phyloP scores from a whole-genome alignment of 2,797 vertebrate species.

The Potorous gilbertii region DNA sequence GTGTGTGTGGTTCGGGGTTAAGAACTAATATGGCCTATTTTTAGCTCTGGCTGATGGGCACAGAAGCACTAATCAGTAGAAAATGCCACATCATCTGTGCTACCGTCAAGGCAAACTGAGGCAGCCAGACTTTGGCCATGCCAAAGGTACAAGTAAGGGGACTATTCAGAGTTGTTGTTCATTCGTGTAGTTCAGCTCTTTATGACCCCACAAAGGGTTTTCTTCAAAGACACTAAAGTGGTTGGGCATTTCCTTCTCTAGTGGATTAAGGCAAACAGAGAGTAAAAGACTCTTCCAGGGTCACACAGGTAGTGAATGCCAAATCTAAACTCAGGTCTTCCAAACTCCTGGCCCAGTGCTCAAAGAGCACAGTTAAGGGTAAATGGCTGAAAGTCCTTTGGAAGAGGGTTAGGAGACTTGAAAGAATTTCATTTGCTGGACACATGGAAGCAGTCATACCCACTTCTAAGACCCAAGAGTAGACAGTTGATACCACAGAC shows the following conservation, averaged over 20 bases:
- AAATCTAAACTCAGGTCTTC: no score
- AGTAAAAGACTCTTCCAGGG: neutral
- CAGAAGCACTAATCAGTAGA: constrained; percentile 54
- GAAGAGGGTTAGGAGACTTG: neutral
- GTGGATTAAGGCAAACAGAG: neutral
- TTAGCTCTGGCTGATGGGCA: constrained; percentile 56
- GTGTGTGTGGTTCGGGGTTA: rapidly evolving
- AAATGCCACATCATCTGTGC: neutral
- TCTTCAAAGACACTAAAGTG: neutral
- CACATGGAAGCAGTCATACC: neutral
- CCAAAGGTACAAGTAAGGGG: neutral
- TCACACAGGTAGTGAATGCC: neutral
- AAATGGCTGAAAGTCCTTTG: neutral
- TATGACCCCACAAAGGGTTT: neutral
- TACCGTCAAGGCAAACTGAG: constrained; percentile 12
- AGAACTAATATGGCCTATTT: constrained; percentile 43
- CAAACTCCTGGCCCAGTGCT: no score
- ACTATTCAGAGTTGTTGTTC: neutral
- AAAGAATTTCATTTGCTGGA: neutral
- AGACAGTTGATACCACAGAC: constrained; percentile 5
- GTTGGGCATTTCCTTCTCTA: neutral
- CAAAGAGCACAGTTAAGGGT: neutral
- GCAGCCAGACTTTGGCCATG: neutral
- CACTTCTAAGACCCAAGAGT: neutral
- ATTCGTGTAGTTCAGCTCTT: neutral